Evolutionary conservation across 2,888 invertebrate species (phyloP), one percentile per base, ranked within the genome.

Genomic region (Hyppa rectilinea): DNA sequence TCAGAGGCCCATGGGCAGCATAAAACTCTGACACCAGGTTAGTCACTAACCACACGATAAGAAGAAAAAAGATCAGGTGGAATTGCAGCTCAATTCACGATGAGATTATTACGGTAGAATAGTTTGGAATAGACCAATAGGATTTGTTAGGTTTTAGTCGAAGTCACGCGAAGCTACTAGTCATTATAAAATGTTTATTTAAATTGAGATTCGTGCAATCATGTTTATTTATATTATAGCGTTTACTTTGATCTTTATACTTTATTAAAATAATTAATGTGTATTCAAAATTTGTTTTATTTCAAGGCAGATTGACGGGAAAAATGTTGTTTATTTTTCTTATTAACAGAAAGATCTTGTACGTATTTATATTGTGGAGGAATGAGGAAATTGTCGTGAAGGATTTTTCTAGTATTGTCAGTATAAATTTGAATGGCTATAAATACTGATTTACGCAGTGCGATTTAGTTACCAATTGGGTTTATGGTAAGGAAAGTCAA

Each of bases 201-300:
- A 7, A 29, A 40, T 72, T 43, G 12, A 7, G 1, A 55, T 43
- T 14, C 9, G 3, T 47, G 34, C 26, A 72, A 73, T 71, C 64
- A 71, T 64, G 63, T 55, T 62, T 63, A 62, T 72, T 62, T 62
- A 20, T 53, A 40, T 12, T n/a, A 17, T n/a, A 55, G 0, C 31
- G 12, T 45, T 34, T 36, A 14, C n/a, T 29, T 53, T 47, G n/a
- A 45, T 53, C 38, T 38, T 14, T 53, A 62, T 10, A 47, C 12
- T 29, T 49, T 14, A 26, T 55, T 36, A 23, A 29, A 63, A 64
- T 36, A 55, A 40, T n/a, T 0, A 45, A 49, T 55, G 1, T n/a
- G 10, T 47, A 40, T 40, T 40, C 7, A 3, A 9, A 36, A 31
- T 47, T 63, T 63, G 53, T 71, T 71, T 71, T 47, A 72, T 71